Evolutionary conservation across 2,113 vertebrate genomes (phyloP).

Genomic region (Engraulis encrasicolus): DNA sequence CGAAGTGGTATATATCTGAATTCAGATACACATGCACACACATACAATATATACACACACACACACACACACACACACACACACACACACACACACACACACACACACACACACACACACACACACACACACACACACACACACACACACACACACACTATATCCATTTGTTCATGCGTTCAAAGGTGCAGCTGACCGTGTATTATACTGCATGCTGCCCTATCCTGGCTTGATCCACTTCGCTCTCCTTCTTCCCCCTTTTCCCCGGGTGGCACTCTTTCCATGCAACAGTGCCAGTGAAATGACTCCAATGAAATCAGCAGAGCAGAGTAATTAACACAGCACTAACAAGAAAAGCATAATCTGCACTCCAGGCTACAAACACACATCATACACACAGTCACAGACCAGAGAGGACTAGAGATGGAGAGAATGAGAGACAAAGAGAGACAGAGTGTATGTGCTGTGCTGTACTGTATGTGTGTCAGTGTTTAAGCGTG

Average conservation of each 20-base stretch:
- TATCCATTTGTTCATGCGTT: too few species aligned
- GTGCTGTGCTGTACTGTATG: too few species aligned
- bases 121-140: background rate
- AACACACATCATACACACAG: background rate
- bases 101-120: too few species aligned
- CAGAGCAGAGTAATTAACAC: slow-evolving; percentile 5
- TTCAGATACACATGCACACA: too few species aligned
- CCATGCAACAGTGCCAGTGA: background rate
- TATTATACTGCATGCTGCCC: too few species aligned
- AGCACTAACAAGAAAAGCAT: background rate
- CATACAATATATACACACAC: too few species aligned
- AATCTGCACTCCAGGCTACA: background rate
- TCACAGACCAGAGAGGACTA: background rate
- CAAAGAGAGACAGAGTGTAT: background rate
- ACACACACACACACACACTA: background rate
- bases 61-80: too few species aligned
- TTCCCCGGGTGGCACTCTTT: background rate
- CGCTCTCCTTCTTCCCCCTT: background rate
- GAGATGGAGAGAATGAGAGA: background rate
- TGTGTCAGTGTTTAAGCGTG: too few species aligned
- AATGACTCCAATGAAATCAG: background rate
- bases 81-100: too few species aligned
- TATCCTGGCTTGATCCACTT: too few species aligned
- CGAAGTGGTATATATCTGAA: too few species aligned
- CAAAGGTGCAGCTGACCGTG: too few species aligned